Evolutionary conservation across 92 coral and sea anemone genomes (phyloP), one percentile per base, ranked within the genome.

Genomic region (Metridium senile): DNA sequence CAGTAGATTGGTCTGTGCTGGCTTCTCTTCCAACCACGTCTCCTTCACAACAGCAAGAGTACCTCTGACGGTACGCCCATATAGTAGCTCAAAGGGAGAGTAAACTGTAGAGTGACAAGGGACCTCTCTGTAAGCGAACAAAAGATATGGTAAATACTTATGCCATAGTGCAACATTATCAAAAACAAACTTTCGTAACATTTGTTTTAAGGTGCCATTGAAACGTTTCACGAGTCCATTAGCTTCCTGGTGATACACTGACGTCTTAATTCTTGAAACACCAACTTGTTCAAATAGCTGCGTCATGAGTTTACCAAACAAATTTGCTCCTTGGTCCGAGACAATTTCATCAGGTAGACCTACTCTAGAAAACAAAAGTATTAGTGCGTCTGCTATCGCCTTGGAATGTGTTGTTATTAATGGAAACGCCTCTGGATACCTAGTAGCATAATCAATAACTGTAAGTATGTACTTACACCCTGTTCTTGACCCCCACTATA

Each of bases 381-480:
- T 54, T 21, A 89, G 46, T 13, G 84, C 87, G 28, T 89, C 87
- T 20, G 93, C 90, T 1, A 82, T 66, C 9, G 74, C 64, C 27
- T 75, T 62, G 0, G 90, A 66, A 27, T 71, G 69, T 18, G 74
- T 74, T 6, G 63, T 77, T 57, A 58, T 65, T 33, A 82, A 49
- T 9, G 90, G 89, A 28, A 81, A 71, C 25, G 93, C 93, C 59
- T 89, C 87, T 31, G 84, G 83, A 65, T 82, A 82, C 34, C 81
- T 33, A 1, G 82, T 74, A 0, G 87, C 87, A 43, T 82, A 82
- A 72, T 88, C 89, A 45, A 84, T 58, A n/a, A 77, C 22, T 29
- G 89, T 84, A 33, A 89, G 58, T 17, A 89, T 84, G 62, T 75
- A 89, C 58, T 63, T 79, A 46, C 75, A 59, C 1, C 80, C 86